Conservation (phyloP, 2,888 invertebrate genomes). For the Molanna angustata region DNA sequence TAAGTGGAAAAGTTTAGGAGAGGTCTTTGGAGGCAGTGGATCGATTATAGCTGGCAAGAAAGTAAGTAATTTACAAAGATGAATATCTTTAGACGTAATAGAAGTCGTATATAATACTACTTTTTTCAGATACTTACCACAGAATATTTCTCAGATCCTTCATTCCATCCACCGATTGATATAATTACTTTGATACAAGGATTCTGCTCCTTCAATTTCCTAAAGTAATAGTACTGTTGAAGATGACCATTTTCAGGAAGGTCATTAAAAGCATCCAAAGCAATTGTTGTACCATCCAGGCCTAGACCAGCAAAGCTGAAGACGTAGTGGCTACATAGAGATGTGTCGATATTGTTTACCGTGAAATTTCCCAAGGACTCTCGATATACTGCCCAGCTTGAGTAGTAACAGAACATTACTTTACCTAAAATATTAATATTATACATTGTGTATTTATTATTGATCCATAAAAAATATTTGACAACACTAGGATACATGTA, state of each 20-base stretch:
- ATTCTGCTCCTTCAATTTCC: slow-evolving; percentile 43
- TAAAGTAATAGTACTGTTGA: slow-evolving; percentile 39
- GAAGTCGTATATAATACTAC: too few species aligned
- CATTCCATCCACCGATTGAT: slow-evolving; percentile 52
- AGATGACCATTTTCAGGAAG: slow-evolving; percentile 34
- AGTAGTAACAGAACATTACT: slow-evolving; percentile 50
- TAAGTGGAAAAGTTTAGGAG: too few species aligned
- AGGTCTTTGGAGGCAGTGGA: too few species aligned
- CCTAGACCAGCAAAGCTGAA: slow-evolving; percentile 54
- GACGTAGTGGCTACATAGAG: slow-evolving; percentile 51
- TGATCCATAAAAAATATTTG: not conserved
- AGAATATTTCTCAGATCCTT: slow-evolving; percentile 47
- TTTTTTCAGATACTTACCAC: slow-evolving; percentile 40
- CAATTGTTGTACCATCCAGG: slow-evolving; percentile 42
- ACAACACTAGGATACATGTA: not conserved
- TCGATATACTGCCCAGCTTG: slow-evolving; percentile 50
- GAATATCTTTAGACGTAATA: too few species aligned
- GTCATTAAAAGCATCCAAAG: slow-evolving; percentile 44
- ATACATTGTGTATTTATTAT: not conserved
- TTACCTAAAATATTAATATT: slow-evolving; percentile 29
- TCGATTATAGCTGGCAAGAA: too few species aligned
- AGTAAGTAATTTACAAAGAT: too few species aligned
- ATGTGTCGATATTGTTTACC: slow-evolving; percentile 46
- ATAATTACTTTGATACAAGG: slow-evolving; percentile 45
- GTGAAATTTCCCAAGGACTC: slow-evolving; percentile 43